phyloP scores from a whole-genome alignment of 2,113 vertebrate species.

The Planiliza haematocheilus region DNA sequence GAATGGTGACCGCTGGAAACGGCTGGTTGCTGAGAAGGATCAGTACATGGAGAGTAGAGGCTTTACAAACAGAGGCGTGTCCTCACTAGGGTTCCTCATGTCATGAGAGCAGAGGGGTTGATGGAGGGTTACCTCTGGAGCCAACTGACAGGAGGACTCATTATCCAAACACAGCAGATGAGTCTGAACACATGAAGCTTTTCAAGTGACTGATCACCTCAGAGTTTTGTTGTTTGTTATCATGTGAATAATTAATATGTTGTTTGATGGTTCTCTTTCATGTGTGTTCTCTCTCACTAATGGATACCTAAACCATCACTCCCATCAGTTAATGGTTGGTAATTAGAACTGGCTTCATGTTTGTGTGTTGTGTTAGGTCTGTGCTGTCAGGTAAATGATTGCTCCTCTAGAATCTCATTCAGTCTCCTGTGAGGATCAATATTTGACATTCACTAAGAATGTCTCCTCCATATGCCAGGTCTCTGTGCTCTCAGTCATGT shows the following conservation, averaged over 20 bases:
- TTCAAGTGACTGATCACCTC: too few relatives aligned
- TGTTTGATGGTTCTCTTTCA: too few relatives aligned
- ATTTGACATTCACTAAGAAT: too few relatives aligned
- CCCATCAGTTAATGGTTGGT: not conserved
- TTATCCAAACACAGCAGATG: conserved; percentile 36
- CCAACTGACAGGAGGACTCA: conserved; percentile 19
- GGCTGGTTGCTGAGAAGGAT: conserved; percentile 38
- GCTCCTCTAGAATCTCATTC: not conserved
- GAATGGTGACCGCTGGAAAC: conserved; percentile 50
- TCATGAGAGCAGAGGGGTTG: conserved; percentile 23
- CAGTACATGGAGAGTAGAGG: conserved; percentile 16
- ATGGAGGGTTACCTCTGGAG: conserved; percentile 30
- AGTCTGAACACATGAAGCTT: not conserved
- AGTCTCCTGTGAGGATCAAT: conserved; percentile 1
- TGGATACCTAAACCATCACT: not conserved
- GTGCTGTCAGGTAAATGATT: not conserved
- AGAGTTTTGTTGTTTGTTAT: too few relatives aligned
- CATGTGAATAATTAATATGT: too few relatives aligned
- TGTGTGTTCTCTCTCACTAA: too few relatives aligned
- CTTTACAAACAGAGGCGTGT: conserved; percentile 25
- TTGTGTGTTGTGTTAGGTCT: not conserved
- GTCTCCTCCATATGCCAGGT: conserved; percentile 53
- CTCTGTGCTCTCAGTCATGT: conserved; percentile 38
- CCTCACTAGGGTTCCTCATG: conserved; percentile 6
- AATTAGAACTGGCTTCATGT: not conserved